Conservation (phyloP, 2,888 invertebrate genomes). For the Dryococelus australis region DNA sequence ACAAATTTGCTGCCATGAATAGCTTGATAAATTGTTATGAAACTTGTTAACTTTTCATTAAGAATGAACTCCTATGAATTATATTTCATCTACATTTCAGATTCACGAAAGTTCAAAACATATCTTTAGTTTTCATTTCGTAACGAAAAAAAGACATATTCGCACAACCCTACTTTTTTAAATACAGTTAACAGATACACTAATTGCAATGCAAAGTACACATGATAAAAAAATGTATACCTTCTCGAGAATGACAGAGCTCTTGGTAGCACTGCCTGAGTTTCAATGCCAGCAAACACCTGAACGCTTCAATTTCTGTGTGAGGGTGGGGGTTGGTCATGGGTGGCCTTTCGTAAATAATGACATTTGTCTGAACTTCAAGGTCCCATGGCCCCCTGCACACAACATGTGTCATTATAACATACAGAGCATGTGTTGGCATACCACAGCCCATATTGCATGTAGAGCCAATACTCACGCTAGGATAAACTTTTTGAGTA, state of each 20-base stretch:
- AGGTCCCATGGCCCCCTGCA: conserved; percentile 90
- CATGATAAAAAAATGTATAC: conserved; percentile 54
- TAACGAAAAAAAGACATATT: too few species aligned
- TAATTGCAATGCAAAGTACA: not conserved
- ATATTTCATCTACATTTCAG: too few species aligned
- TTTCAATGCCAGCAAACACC: conserved; percentile 83
- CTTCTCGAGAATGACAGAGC: conserved; percentile 89
- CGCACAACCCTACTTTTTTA: too few species aligned
- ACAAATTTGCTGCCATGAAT: too few species aligned
- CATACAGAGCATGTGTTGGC: not conserved
- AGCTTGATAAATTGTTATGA: too few species aligned
- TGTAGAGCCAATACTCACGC: conserved; percentile 61
- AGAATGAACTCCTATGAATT: too few species aligned
- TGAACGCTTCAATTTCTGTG: conserved; percentile 90
- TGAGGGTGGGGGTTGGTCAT: conserved; percentile 89
- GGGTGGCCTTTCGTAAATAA: conserved; percentile 86
- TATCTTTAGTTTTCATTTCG: too few species aligned
- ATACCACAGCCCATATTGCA: not conserved
- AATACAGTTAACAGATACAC: too few species aligned
- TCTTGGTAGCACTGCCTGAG: conserved; percentile 92
- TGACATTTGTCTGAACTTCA: conserved; percentile 90
- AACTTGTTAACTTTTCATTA: too few species aligned
- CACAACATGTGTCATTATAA: conserved; percentile 30
- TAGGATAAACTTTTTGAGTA: conserved; percentile 84
- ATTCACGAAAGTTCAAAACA: too few species aligned